phyloP scores from a whole-genome alignment of 2,797 vertebrate genomes.

The Silurus aristotelis region DNA sequence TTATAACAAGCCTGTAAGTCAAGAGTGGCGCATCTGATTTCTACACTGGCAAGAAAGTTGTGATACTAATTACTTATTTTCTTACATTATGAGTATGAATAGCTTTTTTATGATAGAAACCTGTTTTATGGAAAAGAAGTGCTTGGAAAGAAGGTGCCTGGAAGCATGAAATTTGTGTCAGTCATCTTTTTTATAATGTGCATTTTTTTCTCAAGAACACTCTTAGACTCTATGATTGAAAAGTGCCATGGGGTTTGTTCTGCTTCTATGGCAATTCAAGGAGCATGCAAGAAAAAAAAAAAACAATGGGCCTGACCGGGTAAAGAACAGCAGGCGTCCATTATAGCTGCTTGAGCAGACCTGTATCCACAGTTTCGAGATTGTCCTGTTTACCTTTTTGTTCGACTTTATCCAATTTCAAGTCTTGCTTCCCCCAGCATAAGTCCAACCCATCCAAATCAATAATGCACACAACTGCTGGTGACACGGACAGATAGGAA shows the following conservation, averaged over 20 bases:
- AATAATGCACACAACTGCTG: conserved; percentile 14
- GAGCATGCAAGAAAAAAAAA: neutral
- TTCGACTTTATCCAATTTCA: conserved; percentile 64
- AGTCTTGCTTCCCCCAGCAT: conserved; percentile 59
- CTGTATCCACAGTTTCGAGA: conserved; percentile 58
- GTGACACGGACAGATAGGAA: neutral
- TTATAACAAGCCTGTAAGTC: conserved; percentile 21
- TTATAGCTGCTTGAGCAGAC: conserved; percentile 21
- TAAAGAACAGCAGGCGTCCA: conserved; percentile 33
- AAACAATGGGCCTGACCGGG: conserved; percentile 30
- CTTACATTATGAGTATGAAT: neutral
- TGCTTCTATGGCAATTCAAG: conserved; percentile 32
- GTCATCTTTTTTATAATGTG: neutral
- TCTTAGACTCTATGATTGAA: conserved; percentile 35
- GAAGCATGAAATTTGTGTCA: conserved; percentile 22
- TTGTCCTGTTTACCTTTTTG: conserved; percentile 64
- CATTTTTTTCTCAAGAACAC: conserved; percentile 11
- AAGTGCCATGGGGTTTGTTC: conserved; percentile 37
- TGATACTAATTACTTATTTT: conserved; percentile 17
- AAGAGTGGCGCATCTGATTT: neutral
- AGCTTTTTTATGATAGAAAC: neutral
- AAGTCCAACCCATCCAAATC: conserved; percentile 39
- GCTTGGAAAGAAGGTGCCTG: neutral
- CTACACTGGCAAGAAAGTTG: neutral
- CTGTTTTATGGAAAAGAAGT: neutral